Base-by-base conservation (phyloP, 2,888 invertebrate species). In the Scrobipalpa costella region DNA sequence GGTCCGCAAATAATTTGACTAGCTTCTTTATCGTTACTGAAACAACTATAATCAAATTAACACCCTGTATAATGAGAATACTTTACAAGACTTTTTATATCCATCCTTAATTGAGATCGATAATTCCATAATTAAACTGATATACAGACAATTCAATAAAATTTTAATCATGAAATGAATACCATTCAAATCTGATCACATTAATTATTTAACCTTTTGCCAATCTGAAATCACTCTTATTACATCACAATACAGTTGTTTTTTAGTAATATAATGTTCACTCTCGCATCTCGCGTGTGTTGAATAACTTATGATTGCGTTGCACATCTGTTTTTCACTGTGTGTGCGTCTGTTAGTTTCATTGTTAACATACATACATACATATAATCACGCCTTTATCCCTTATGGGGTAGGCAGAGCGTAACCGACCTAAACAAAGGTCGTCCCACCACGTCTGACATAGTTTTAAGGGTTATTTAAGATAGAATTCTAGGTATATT, bases 261-360 rank as follows among this genome's bases (percentile, higher is more conserved):
- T 33, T 33, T 55, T 33, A n/a, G 21, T 34, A 33, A 6, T 11
- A 5, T n/a, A 3, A n/a, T 5, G n/a, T n/a, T 55, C 33, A 55
- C 55, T 55, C 27, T 55, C 55, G 55, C 11, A 13, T 21, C 13
- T 55, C 27, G 55, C 55, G 55, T 55, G 55, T 55, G 15, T 55
- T 7, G n/a, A 34, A 55, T 15, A 15, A 17, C 19, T n/a, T n/a
- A n/a, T n/a, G n/a, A 19, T 8, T 11, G 27, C 21, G 7, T 8
- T 21, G 21, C 55, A 34, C 55, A 55, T 55, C 33, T 55, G 55
- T 55, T 55, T 55, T 55, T 55, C 27, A 55, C 33, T 27, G 2
- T 33, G 1, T 9, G 27, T n/a, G 55, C 27, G 11, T 27, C 47
- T 47, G 47, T n/a, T n/a, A n/a, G 33, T 55, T 13, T 55, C 55